phyloP scores from a whole-genome alignment of 2,888 invertebrate species.

The Matsumyia berberina region DNA sequence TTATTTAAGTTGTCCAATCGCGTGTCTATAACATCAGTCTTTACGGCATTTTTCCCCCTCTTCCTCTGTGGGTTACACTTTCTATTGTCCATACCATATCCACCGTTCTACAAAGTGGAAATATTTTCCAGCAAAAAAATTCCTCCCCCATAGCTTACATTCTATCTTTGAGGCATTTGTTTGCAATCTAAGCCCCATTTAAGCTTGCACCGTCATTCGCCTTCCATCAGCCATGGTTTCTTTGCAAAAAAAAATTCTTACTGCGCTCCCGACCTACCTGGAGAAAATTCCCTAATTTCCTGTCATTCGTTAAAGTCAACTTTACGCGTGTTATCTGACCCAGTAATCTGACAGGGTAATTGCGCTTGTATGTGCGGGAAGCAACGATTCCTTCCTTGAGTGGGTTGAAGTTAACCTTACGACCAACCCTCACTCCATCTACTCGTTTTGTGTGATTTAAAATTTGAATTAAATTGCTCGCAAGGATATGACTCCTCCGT shows the following conservation, averaged over 20 bases:
- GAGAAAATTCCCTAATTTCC: conserved; percentile 35
- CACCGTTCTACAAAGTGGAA: background rate
- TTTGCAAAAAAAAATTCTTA: background rate
- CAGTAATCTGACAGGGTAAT: conserved; percentile 40
- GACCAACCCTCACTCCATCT: background rate
- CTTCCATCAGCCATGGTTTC: background rate
- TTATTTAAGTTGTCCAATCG: too few species aligned
- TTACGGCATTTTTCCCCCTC: background rate
- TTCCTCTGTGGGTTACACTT: too few species aligned
- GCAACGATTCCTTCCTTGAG: background rate
- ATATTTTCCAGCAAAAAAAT: conserved; percentile 8
- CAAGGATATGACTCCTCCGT: background rate
- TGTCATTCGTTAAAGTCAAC: conserved; percentile 36
- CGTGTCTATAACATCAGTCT: too few species aligned
- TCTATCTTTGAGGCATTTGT: background rate
- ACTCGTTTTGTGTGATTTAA: background rate
- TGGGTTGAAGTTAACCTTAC: background rate
- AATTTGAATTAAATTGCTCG: background rate
- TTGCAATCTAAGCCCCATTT: background rate
- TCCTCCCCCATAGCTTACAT: conserved; percentile 5
- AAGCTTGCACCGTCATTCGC: background rate
- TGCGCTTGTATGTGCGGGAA: conserved; percentile 13
- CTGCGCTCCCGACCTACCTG: background rate
- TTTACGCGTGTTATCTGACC: conserved; percentile 17
- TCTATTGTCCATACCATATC: background rate